Percentiles rank a stretch among this genome's conserved stretches.
Evolutionary conservation across 2,888 invertebrate species (phyloP).

Genomic region (Agrilus mali): DNA sequence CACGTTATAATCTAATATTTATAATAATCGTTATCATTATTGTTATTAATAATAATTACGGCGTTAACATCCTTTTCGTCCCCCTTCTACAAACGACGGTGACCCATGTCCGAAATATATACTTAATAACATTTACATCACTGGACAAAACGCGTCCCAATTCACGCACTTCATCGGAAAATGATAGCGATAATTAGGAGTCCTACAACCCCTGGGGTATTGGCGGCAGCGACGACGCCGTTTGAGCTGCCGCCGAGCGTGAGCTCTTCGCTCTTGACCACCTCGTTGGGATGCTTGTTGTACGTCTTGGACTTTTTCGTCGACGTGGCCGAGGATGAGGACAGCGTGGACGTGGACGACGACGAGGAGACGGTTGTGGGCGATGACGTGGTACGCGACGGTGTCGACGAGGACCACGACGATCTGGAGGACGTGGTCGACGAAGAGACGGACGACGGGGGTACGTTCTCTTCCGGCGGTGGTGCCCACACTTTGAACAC

Average conservation of each 20-base stretch:
- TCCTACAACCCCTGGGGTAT: not conserved
- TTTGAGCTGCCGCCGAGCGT: constrained; percentile 48
- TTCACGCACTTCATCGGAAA: constrained; percentile 13
- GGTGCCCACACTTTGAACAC: constrained; percentile 73
- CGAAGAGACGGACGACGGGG: constrained; percentile 30
- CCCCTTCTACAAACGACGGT: too few relatives aligned
- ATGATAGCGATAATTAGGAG: constrained; percentile 13
- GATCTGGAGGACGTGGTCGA: constrained; percentile 18
- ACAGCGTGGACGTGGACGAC: constrained; percentile 28
- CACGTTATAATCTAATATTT: too few relatives aligned
- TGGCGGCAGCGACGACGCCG: constrained; percentile 6
- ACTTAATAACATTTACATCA: too few relatives aligned
- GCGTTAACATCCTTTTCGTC: too few relatives aligned
- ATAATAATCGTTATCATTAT: too few relatives aligned
- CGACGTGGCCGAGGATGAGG: constrained; percentile 29
- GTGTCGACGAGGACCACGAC: constrained; percentile 26
- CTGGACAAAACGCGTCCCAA: too few relatives aligned
- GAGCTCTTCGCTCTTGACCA: constrained; percentile 85
- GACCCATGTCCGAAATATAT: too few relatives aligned
- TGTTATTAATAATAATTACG: too few relatives aligned
- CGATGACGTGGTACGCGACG: constrained; percentile 26
- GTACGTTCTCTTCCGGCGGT: constrained; percentile 46
- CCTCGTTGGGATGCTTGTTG: constrained; percentile 81
- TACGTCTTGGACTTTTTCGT: constrained; percentile 48
- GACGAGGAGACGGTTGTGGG: constrained; percentile 19